phyloP scores from a whole-genome alignment of 2,113 vertebrate species.

The Grammomys dolichurus region DNA sequence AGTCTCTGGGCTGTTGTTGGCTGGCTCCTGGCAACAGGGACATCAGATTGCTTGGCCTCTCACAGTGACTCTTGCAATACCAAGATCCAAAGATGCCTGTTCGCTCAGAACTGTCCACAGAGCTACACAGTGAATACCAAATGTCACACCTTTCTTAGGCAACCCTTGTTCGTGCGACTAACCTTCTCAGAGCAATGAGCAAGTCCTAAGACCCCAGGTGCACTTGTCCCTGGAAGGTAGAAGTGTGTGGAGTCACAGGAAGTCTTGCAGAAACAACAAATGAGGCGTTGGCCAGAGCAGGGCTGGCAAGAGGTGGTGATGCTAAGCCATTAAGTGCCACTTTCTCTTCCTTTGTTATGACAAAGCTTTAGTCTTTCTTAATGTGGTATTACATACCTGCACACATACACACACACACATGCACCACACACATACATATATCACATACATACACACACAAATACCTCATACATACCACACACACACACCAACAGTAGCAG shows the following conservation, averaged over 20 bases:
- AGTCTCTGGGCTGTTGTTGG: rapidly evolving
- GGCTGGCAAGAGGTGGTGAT: not conserved
- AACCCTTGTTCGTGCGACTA: not conserved
- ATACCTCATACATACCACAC: not conserved
- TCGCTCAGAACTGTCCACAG: not conserved
- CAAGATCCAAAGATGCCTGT: too few relatives aligned
- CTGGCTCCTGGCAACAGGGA: not conserved
- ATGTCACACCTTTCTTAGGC: rapidly evolving
- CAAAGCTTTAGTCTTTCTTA: not conserved
- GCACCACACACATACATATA: not conserved
- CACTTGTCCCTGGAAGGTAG: not conserved
- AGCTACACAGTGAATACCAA: rapidly evolving
- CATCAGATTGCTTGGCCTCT: rapidly evolving
- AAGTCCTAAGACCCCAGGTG: not conserved
- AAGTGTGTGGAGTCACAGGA: not conserved
- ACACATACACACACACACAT: not conserved
- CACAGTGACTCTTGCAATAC: not conserved
- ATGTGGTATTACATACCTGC: too few relatives aligned
- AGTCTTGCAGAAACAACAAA: not conserved
- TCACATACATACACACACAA: not conserved
- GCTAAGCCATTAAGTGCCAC: not conserved
- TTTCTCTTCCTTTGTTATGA: not conserved
- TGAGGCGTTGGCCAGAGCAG: not conserved
- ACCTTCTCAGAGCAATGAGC: not conserved
- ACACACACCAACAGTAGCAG: not conserved